A percentile compares a stretch with the other conserved stretches of the same genome.
Evolutionary conservation across 1,140 invertebrate species (phyloP).

Genomic region (Harpegnathos saltator): DNA sequence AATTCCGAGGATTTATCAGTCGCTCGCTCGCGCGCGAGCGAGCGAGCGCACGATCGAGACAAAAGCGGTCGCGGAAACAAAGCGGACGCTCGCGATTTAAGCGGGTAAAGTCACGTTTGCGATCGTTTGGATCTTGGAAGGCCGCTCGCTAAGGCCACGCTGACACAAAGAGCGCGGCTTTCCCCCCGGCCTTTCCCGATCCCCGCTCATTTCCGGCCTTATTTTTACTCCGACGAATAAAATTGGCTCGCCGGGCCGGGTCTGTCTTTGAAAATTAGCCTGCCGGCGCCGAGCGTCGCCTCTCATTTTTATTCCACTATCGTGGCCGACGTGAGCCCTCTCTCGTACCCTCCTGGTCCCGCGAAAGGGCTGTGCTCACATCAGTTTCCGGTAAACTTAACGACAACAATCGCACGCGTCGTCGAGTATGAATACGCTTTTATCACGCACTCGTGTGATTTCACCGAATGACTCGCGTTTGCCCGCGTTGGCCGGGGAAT

Average conservation of each 20-base stretch:
- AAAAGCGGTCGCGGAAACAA: conserved; percentile 41
- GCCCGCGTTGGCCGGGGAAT: neutral
- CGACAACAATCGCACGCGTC: conserved; percentile 1
- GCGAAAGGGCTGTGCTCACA: conserved; percentile 3
- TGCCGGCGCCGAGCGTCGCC: no score
- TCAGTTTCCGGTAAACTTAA: conserved; percentile 21
- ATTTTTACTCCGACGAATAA: no score
- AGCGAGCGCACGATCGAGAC: conserved; percentile 4
- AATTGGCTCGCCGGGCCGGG: no score
- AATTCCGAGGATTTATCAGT: conserved; percentile 53
- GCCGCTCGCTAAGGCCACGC: neutral
- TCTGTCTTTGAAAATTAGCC: no score
- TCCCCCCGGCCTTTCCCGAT: neutral
- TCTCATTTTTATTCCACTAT: no score
- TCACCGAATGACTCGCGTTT: conserved; percentile 12
- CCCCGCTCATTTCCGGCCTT: no score
- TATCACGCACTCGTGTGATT: neutral
- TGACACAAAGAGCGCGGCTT: neutral
- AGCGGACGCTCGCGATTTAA: conserved; percentile 27
- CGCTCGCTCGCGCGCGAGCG: conserved; percentile 6
- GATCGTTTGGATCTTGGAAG: conserved; percentile 33
- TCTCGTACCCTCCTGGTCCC: neutral
- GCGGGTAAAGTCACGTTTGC: conserved; percentile 21
- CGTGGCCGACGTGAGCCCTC: neutral
- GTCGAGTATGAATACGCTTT: conserved; percentile 2